Conservation (phyloP, 1,140 invertebrate genomes). For the Anthonomus grandis region DNA sequence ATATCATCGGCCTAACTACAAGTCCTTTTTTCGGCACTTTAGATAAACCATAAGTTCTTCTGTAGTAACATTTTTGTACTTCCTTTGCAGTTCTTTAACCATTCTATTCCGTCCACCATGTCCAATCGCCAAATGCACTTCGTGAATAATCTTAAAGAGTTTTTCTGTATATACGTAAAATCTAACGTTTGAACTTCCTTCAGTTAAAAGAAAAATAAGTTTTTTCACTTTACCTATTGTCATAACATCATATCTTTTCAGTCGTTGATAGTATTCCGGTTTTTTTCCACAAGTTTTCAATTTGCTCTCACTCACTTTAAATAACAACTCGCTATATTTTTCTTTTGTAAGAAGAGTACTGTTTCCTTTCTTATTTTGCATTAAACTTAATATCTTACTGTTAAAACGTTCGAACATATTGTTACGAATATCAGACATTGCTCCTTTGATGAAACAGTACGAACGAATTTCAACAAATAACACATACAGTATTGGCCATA, state of each 20-base stretch:
- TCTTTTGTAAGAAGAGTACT: too few relatives aligned
- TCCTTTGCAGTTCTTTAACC: conserved; percentile 16
- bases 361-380: too few relatives aligned
- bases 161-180: conserved; percentile 1
- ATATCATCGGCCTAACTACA: conserved; percentile 35
- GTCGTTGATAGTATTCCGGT: background rate
- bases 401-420: too few relatives aligned
- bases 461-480: too few relatives aligned
- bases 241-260: background rate
- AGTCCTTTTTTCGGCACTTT: conserved; percentile 28
- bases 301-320: too few relatives aligned
- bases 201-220: background rate
- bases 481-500: too few relatives aligned
- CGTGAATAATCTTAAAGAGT: conserved; percentile 26
- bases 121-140: conserved; percentile 20
- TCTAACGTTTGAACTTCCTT: background rate
- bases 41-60: conserved; percentile 24
- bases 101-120: conserved; percentile 28
- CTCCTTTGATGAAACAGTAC: too few relatives aligned
- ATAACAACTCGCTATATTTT: too few relatives aligned
- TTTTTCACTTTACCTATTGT: background rate
- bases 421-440: too few relatives aligned
- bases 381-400: too few relatives aligned
- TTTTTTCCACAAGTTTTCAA: too few relatives aligned
- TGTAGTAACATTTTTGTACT: conserved; percentile 29